Conservation (phyloP, 2,797 vertebrate species). For the Halcyon badia region DNA sequence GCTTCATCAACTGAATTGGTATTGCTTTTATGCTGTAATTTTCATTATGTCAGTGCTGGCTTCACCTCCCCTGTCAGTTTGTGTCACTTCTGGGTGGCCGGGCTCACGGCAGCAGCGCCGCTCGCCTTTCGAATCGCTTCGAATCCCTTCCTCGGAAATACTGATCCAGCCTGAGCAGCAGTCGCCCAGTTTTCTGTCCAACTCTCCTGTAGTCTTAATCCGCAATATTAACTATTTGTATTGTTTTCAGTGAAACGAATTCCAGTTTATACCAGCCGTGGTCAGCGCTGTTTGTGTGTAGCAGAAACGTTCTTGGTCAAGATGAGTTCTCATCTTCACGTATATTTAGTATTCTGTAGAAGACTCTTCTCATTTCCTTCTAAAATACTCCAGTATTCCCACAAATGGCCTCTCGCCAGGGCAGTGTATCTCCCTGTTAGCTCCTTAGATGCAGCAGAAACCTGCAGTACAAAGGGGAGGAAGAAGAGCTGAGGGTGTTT, state of each 20-base stretch:
- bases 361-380: not conserved
- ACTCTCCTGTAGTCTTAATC: not conserved
- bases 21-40: not conserved
- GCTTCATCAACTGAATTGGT: not conserved
- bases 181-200: not conserved
- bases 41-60: not conserved
- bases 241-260: not conserved
- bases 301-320: accelerated
- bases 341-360: not conserved
- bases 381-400: not conserved
- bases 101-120: not conserved
- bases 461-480: accelerated
- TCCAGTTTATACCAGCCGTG: accelerated
- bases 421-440: not conserved
- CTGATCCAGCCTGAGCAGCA: not conserved
- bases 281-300: not conserved
- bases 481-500: not conserved
- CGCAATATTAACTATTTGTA: accelerated
- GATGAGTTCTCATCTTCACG: not conserved
- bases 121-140: not conserved
- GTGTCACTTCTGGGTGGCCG: not conserved
- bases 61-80: not conserved
- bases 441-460: not conserved
- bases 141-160: not conserved
- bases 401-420: not conserved